Evolutionary conservation across 2,797 vertebrate species (phyloP).

Genomic region (Artibeus lituratus): DNA sequence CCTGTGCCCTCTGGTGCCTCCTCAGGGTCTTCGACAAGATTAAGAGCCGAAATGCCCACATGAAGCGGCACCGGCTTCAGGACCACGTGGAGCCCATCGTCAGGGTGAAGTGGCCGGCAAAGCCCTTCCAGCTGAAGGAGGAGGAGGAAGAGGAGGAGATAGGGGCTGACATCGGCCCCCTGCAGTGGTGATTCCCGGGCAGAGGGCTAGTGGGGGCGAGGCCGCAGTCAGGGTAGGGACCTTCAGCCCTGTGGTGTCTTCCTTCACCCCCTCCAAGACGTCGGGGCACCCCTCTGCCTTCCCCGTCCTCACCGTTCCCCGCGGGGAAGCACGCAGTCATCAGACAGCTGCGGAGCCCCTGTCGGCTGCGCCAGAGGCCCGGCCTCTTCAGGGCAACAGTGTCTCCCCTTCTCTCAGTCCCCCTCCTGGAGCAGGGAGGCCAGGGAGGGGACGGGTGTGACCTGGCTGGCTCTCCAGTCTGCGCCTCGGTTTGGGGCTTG

Average conservation of each 20-base stretch:
- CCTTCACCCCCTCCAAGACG: background rate
- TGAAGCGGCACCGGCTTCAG: slow-evolving; percentile 83
- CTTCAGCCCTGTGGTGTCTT: background rate
- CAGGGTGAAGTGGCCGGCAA: slow-evolving; percentile 70
- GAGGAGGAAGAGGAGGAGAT: slow-evolving; percentile 67
- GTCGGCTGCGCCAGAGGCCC: background rate
- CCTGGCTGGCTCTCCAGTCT: background rate
- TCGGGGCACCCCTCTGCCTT: background rate
- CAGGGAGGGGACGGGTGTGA: background rate
- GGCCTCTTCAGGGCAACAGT: background rate
- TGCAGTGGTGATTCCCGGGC: slow-evolving; percentile 61
- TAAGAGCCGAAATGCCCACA: slow-evolving; percentile 83
- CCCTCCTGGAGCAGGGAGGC: background rate
- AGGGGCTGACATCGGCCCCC: slow-evolving; percentile 58
- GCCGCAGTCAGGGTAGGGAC: background rate
- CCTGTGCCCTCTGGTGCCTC: background rate
- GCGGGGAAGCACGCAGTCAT: background rate
- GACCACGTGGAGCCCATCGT: slow-evolving; percentile 73
- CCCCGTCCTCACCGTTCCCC: background rate
- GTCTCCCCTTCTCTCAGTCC: background rate
- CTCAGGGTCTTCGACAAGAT: slow-evolving; percentile 82
- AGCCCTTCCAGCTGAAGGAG: slow-evolving; percentile 60
- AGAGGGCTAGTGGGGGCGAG: background rate
- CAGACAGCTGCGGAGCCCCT: background rate
- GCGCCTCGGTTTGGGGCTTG: slow-evolving; percentile 23